These are phyloP conservation scores for Xestoiulus laeticollis DNA, from an alignment of 2,888 invertebrate genomes.

Conservation along the genomic window DNA sequence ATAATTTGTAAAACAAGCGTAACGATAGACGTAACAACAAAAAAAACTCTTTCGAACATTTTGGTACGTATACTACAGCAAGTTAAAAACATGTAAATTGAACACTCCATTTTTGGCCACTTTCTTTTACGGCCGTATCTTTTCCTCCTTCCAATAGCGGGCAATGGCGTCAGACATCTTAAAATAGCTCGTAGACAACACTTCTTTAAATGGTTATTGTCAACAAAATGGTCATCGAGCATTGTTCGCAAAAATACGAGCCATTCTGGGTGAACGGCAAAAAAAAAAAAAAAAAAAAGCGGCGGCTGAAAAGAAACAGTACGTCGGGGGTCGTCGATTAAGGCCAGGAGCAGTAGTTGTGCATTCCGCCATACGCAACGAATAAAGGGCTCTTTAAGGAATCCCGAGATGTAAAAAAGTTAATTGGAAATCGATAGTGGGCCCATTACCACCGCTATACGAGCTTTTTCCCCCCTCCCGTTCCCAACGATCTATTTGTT, in stretches of 20 bases:
- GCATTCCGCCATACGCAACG: too few species aligned
- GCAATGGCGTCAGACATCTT: background rate
- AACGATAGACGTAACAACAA: too few species aligned
- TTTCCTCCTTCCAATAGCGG: background rate
- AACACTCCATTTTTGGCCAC: too few species aligned
- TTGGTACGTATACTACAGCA: too few species aligned
- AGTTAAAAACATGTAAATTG: too few species aligned
- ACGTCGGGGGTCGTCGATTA: background rate
- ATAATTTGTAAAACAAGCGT: too few species aligned
- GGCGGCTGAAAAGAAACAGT: background rate
- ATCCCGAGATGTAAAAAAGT: background rate
- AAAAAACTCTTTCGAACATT: too few species aligned
- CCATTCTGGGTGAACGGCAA: background rate
- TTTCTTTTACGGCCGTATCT: background rate
- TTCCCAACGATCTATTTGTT: conserved; percentile 15
- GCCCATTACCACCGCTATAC: background rate
- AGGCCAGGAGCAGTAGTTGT: too few species aligned
- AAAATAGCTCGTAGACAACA: conserved; percentile 26
- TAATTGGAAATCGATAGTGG: conserved; percentile 26
- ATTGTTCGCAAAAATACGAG: conserved; percentile 26
- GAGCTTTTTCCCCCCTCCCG: too few species aligned
- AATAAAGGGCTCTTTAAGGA: background rate
- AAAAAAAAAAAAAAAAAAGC: background rate
- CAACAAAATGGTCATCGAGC: conserved; percentile 18
- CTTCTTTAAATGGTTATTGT: conserved; percentile 19